phyloP scores from a whole-genome alignment of 2,888 invertebrate species.

The Lycia hirtaria region DNA sequence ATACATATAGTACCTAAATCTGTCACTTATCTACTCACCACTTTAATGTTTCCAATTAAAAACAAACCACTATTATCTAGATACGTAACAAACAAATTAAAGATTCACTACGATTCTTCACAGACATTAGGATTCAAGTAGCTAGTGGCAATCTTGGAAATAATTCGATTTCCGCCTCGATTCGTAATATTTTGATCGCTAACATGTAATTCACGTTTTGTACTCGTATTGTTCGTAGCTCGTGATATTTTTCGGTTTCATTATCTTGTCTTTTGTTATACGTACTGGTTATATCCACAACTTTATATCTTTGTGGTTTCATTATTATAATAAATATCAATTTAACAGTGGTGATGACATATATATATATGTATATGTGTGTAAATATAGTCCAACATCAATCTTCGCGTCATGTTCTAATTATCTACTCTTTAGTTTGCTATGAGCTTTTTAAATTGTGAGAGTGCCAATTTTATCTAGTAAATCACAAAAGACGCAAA shows the following conservation, averaged over 20 bases:
- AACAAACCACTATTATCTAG: background rate
- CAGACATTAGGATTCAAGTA: background rate
- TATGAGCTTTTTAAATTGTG: no score
- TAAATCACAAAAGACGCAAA: no score
- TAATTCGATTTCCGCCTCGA: slow-evolving; percentile 21
- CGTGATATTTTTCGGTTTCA: slow-evolving; percentile 28
- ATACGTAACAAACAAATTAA: background rate
- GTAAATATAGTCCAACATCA: no score
- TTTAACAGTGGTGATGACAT: no score
- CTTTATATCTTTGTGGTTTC: background rate
- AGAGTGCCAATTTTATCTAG: no score
- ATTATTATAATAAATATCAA: no score
- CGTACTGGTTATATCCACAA: background rate
- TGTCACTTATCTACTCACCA: background rate
- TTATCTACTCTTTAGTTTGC: no score
- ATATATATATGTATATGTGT: no score
- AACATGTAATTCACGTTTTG: slow-evolving; percentile 27
- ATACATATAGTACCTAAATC: background rate
- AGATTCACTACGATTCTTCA: background rate
- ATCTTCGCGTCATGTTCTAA: no score
- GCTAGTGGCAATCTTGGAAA: slow-evolving; percentile 9
- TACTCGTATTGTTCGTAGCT: slow-evolving; percentile 19
- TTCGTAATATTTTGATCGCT: slow-evolving; percentile 13
- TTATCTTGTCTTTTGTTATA: slow-evolving; percentile 7
- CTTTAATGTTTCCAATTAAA: background rate